A percentile compares a stretch with the other conserved stretches of the same genome.
Evolutionary conservation across 2,113 vertebrate species (phyloP).

Genomic region (Hepsetus odoe): DNA sequence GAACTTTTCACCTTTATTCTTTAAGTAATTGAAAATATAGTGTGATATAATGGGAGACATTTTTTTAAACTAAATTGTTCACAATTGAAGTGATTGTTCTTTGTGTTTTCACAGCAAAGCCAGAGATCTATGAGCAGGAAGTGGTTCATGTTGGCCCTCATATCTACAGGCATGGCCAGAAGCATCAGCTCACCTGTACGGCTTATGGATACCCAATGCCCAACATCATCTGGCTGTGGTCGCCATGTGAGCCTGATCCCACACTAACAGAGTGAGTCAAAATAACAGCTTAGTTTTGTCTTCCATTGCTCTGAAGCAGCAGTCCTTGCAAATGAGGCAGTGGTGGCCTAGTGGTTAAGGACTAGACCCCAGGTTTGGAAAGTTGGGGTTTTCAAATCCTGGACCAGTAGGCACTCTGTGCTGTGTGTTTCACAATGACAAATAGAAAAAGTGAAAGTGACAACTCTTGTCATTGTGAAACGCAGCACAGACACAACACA

Average conservation of each 20-base stretch:
- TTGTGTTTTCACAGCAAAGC: slow-evolving; percentile 75
- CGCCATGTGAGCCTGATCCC: slow-evolving; percentile 73
- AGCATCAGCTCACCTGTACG: slow-evolving; percentile 79
- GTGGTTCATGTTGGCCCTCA: slow-evolving; percentile 61
- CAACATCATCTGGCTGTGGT: slow-evolving; percentile 82
- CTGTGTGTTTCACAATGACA: no score
- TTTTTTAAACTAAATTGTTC: neutral
- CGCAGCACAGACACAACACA: no score
- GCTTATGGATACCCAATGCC: slow-evolving; percentile 76
- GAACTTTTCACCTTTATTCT: slow-evolving; percentile 33
- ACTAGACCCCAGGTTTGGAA: no score
- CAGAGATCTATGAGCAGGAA: slow-evolving; percentile 83
- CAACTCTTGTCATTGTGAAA: no score
- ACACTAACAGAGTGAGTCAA: slow-evolving; percentile 65
- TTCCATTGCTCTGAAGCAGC: neutral
- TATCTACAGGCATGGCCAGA: slow-evolving; percentile 65
- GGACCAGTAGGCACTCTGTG: no score
- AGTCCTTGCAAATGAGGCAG: no score
- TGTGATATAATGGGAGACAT: neutral
- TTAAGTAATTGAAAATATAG: neutral
- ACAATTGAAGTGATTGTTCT: slow-evolving; percentile 13
- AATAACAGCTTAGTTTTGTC: neutral
- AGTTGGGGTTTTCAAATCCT: no score
- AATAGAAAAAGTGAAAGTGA: no score
- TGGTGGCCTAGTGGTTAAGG: no score